These are phyloP conservation scores for Corythaixoides concolor DNA, from an alignment of 2,113 vertebrate species.

Conservation along the genomic window DNA sequence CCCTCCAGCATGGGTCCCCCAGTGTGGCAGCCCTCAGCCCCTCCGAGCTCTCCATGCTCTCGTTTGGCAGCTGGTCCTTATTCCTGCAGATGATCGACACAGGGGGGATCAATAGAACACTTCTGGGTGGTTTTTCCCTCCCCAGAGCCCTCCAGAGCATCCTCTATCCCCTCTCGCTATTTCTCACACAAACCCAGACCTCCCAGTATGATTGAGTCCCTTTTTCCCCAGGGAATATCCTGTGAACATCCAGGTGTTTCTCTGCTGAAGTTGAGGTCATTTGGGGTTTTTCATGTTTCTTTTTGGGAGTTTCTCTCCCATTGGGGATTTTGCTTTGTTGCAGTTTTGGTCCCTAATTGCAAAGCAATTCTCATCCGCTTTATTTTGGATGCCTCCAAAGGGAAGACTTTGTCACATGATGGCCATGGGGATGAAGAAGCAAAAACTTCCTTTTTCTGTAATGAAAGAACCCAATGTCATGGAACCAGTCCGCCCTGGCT, in stretches of 20 bases:
- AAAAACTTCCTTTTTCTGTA: neutral
- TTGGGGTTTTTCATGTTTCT: neutral
- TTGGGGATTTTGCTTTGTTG: neutral
- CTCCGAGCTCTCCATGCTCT: neutral
- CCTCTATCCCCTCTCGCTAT: neutral
- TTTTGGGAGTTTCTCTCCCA: neutral
- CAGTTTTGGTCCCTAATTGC: neutral
- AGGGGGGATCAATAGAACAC: neutral
- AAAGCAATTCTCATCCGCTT: neutral
- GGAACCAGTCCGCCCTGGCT: neutral
- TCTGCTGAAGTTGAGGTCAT: neutral
- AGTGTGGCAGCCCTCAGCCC: neutral
- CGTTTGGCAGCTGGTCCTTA: rapidly evolving
- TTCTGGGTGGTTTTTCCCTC: neutral
- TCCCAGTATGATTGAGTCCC: too few relatives aligned
- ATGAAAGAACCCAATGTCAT: neutral
- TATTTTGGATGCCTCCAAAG: neutral
- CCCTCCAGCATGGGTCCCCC: neutral
- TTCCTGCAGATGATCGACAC: neutral
- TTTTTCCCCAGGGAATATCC: neutral
- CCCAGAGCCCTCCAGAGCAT: neutral
- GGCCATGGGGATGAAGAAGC: rapidly evolving
- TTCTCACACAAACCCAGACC: neutral
- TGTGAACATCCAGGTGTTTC: neutral
- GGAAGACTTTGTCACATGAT: neutral